Conservation (phyloP, 2,797 vertebrate species). For the Sparus aurata region DNA sequence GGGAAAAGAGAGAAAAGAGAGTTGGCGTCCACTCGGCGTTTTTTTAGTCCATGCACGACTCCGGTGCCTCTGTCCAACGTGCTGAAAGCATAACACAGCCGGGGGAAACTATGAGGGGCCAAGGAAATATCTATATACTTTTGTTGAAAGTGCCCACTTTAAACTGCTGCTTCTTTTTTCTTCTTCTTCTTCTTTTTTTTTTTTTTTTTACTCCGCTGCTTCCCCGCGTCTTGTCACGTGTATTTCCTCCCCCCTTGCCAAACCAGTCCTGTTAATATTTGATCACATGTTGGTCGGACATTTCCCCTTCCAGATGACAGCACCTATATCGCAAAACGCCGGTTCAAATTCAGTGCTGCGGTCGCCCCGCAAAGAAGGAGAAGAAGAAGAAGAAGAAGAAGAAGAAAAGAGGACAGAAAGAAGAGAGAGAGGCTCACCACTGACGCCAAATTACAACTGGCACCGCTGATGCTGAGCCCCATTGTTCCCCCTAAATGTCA, state of each 20-base stretch:
- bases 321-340: slow-evolving; percentile 75
- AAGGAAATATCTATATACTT: slow-evolving; percentile 86
- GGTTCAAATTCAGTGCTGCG: slow-evolving; percentile 61
- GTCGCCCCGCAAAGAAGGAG: slow-evolving; percentile 39
- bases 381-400: not conserved
- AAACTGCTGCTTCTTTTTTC: slow-evolving; percentile 72
- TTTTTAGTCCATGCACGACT: slow-evolving; percentile 87
- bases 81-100: slow-evolving; percentile 90
- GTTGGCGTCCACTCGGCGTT: slow-evolving; percentile 85
- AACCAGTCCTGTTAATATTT: slow-evolving; percentile 92
- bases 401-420: not conserved
- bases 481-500: slow-evolving; percentile 70
- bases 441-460: slow-evolving; percentile 72
- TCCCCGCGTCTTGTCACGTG: slow-evolving; percentile 93
- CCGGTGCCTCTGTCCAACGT: slow-evolving; percentile 95
- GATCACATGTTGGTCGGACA: slow-evolving; percentile 92
- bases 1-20: slow-evolving; percentile 82
- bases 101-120: slow-evolving; percentile 83
- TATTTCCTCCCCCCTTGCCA: slow-evolving; percentile 86
- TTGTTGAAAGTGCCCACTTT: slow-evolving; percentile 90
- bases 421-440: slow-evolving; percentile 28
- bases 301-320: slow-evolving; percentile 83
- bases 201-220: slow-evolving; percentile 81
- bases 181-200: slow-evolving; percentile 21
- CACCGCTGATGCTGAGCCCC: slow-evolving; percentile 55